phyloP scores from a whole-genome alignment of 1,140 invertebrate species.

The Eupristina koningsbergeri region DNA sequence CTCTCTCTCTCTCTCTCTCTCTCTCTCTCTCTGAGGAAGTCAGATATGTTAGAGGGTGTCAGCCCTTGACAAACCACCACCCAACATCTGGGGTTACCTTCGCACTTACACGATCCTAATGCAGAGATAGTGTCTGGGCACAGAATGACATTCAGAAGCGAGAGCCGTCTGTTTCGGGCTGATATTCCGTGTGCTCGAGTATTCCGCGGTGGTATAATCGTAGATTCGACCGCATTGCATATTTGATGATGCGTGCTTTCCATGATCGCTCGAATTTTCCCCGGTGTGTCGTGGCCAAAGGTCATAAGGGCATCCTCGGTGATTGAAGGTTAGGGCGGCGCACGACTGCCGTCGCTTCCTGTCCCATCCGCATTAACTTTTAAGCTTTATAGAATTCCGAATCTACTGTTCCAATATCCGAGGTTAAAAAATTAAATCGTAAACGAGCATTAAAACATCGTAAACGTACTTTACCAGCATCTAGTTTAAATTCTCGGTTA shows the following conservation, averaged over 20 bases:
- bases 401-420: conserved; percentile 24
- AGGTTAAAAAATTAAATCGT: neutral
- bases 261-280: conserved; percentile 71
- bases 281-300: conserved; percentile 68
- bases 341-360: conserved; percentile 53
- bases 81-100: conserved; percentile 59
- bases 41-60: conserved; percentile 42
- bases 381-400: conserved; percentile 72
- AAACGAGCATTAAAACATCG: neutral
- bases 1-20: neutral
- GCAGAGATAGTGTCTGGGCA: neutral
- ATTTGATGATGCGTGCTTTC: conserved; percentile 70
- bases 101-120: neutral
- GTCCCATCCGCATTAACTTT: conserved; percentile 68
- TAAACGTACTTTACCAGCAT: neutral
- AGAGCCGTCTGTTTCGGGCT: conserved; percentile 50
- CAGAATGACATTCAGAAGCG: neutral
- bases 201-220: conserved; percentile 67
- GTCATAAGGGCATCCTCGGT: conserved; percentile 72
- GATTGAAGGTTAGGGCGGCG: conserved; percentile 71
- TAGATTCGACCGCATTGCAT: conserved; percentile 71
- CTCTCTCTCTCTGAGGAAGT: neutral
- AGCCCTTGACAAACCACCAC: conserved; percentile 68
- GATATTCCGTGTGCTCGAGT: conserved; percentile 52
- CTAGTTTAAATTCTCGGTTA: neutral